Percentiles rank a stretch among this genome's conserved stretches.
Evolutionary conservation across 2,888 invertebrate species (phyloP).

Genomic region (Heliconius ismenius): DNA sequence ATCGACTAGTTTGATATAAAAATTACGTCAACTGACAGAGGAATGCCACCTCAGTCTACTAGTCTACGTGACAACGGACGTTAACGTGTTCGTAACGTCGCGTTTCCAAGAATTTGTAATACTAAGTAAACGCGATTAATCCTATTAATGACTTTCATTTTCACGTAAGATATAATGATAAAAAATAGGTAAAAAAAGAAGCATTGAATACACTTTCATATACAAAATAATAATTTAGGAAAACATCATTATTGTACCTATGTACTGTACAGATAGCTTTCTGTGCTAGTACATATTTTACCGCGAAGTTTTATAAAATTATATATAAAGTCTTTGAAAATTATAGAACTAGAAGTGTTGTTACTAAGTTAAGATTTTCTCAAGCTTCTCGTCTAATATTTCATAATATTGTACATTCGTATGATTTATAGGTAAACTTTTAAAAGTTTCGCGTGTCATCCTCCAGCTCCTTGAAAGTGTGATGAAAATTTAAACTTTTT

Average conservation of each 20-base stretch:
- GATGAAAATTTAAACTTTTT: constrained; percentile 21
- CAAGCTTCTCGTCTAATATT: constrained; percentile 20
- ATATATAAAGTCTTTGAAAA: constrained; percentile 13
- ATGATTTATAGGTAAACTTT: constrained; percentile 29
- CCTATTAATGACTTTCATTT: no score
- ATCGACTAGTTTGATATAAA: no score
- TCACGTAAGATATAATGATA: no score
- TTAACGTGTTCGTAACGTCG: no score
- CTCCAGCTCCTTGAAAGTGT: constrained; percentile 11
- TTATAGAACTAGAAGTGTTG: constrained; percentile 18
- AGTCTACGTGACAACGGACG: no score
- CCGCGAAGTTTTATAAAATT: background rate
- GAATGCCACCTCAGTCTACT: no score
- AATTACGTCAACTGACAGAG: no score
- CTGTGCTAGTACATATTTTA: background rate
- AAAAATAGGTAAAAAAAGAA: no score
- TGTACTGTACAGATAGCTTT: background rate
- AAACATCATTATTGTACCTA: background rate
- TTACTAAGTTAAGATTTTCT: constrained; percentile 15
- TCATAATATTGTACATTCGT: constrained; percentile 22
- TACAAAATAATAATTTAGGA: background rate
- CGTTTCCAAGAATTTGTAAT: no score
- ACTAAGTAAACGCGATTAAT: no score
- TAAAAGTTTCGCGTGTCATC: constrained; percentile 26
- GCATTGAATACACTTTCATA: background rate